Evolutionary conservation across 2,113 vertebrate genomes (phyloP), one percentile per base, ranked within the genome.

Genomic region (Peromyscus maniculatus): DNA sequence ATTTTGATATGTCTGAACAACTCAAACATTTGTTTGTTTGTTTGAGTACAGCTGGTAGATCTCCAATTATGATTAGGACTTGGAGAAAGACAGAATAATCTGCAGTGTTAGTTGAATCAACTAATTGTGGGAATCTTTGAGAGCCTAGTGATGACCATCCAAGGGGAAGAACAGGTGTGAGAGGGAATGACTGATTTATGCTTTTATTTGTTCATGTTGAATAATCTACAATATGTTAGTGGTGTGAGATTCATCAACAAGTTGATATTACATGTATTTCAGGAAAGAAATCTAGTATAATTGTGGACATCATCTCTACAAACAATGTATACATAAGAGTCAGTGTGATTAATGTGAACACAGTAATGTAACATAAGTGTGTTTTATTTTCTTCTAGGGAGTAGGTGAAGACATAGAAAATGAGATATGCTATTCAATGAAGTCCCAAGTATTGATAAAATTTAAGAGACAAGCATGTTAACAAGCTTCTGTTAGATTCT

Each of bases 21-120:
- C 64, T 59, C 74, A 39, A 91, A 82, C 17, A 43, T 80, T 28
- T 86, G 77, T 86, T 82, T 86, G 77, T 86, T 82, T 95, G 33
- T 89, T 82, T 95, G 33, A 55, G n/a, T 80, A 7, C 55, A 66
- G 36, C n/a, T 67, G 17, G 8, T 88, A 78, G 74, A 86, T 88
- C 17, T 22, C n/a, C 59, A 62, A 46, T 77, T 12, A 39, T 87
- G 15, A n/a, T 31, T 87, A 49, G 69, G 64, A 92, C 8, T 87
- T 96, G 64, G 46, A 87, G 77, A 96, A 93, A 75, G 39, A 59
- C 22, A 28, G 19, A 28, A 8, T 33, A 64, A 31, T 57, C 71
- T 71, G 33, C 52, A 64, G 2, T 94, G 9, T 89, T 67, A 82
- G 4, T 55, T 43, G 24, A 86, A 10, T 62, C 46, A 62, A 49